A percentile compares a stretch with the other conserved stretches of the same genome.
phyloP scores from a whole-genome alignment of 2,113 vertebrate species.

The Peromyscus leucopus region DNA sequence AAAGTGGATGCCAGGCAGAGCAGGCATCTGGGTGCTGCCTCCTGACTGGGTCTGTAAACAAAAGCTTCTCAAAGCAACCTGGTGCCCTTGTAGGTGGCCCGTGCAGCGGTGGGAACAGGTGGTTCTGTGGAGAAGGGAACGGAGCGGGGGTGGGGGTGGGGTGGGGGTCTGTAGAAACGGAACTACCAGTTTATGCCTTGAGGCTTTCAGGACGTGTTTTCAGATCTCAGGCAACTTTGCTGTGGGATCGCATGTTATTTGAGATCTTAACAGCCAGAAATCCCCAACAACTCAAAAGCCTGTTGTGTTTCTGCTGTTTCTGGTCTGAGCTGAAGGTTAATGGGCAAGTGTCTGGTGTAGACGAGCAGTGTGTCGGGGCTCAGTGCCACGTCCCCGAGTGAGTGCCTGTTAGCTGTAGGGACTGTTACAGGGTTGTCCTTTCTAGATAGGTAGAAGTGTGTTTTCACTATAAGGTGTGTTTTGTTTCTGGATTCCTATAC shows the following conservation, averaged over 20 bases:
- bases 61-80: background rate
- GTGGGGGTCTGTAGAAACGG: slow-evolving; percentile 10
- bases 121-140: slow-evolving; percentile 46
- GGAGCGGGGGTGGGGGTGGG: too few relatives aligned
- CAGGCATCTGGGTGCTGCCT: slow-evolving; percentile 19
- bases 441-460: slow-evolving; percentile 69
- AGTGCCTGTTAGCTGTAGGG: slow-evolving; percentile 63
- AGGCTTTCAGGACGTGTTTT: slow-evolving; percentile 62
- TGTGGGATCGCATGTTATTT: slow-evolving; percentile 59
- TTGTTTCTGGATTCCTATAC: slow-evolving; percentile 75
- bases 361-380: slow-evolving; percentile 71
- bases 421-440: slow-evolving; percentile 48
- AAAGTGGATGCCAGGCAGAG: slow-evolving; percentile 10
- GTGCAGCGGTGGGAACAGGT: slow-evolving; percentile 19
- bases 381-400: slow-evolving; percentile 63
- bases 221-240: slow-evolving; percentile 72
- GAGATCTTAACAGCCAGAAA: slow-evolving; percentile 61
- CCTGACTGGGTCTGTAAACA: slow-evolving; percentile 54
- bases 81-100: background rate
- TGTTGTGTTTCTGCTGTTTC: slow-evolving; percentile 65
- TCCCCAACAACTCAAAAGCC: slow-evolving; percentile 59
- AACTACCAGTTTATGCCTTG: slow-evolving; percentile 48
- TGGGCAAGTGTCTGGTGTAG: slow-evolving; percentile 76
- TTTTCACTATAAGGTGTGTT: slow-evolving; percentile 65
- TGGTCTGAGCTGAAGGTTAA: slow-evolving; percentile 78